Conservation (phyloP, 2,888 invertebrate species). For the Sisyra nigra region DNA sequence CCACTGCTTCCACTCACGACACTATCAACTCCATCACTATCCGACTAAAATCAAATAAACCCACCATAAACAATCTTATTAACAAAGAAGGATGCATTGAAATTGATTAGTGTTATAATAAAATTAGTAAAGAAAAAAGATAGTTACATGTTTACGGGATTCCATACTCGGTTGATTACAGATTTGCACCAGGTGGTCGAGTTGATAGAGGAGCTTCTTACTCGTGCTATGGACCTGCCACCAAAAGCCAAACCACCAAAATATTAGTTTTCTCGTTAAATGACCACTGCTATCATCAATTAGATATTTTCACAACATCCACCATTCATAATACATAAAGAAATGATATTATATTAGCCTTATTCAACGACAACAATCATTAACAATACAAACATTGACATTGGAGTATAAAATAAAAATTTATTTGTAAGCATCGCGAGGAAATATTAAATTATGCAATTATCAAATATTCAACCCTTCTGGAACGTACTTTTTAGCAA, state of each 20-base stretch:
- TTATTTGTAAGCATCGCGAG: too few species aligned
- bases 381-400: too few species aligned
- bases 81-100: constrained; percentile 5
- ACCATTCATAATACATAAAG: too few species aligned
- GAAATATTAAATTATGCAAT: too few species aligned
- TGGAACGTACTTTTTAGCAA: too few species aligned
- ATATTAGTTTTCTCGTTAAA: too few species aligned
- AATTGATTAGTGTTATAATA: constrained; percentile 8
- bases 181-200: constrained; percentile 90
- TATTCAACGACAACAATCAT: too few species aligned
- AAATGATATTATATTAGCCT: too few species aligned
- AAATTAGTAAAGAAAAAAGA: constrained; percentile 15
- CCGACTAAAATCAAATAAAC: constrained; percentile 7
- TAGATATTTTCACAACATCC: too few species aligned
- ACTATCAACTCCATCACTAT: constrained; percentile 17
- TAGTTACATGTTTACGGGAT: constrained; percentile 57
- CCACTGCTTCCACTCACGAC: constrained; percentile 32
- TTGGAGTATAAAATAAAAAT: too few species aligned
- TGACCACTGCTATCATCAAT: too few species aligned
- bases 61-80: constrained; percentile 20
- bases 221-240: constrained; percentile 83
- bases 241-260: constrained; percentile 11
- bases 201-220: constrained; percentile 87
- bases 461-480: too few species aligned
- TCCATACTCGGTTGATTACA: constrained; percentile 82